Evolutionary conservation across 2,113 vertebrate genomes (phyloP).

Genomic region (Sphaerodactylus townsendi): DNA sequence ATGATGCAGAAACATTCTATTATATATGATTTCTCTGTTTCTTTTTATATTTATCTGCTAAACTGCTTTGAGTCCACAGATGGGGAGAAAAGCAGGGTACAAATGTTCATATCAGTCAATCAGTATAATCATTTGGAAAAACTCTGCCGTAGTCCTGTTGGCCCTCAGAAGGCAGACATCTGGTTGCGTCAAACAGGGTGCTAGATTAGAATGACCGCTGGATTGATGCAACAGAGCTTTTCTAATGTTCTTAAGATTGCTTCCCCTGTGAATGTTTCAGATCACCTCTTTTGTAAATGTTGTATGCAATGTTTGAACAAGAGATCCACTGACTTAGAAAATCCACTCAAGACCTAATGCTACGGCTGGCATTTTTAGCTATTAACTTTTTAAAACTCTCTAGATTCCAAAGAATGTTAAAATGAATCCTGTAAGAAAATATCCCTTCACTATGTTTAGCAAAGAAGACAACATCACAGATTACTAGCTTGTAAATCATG

Average conservation of each 20-base stretch:
- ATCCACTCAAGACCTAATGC: neutral
- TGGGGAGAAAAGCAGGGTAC: no score
- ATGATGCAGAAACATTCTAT: no score
- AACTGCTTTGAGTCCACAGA: no score
- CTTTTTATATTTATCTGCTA: no score
- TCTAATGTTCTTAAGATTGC: neutral
- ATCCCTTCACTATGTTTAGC: neutral
- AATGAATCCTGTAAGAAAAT: neutral
- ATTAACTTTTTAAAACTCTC: no score
- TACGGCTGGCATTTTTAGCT: neutral
- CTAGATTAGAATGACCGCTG: no score
- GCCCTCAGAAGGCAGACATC: neutral
- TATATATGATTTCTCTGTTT: no score
- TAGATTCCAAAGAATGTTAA: slow-evolving; percentile 4
- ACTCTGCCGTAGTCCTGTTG: neutral
- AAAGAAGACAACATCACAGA: neutral
- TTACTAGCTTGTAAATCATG: neutral
- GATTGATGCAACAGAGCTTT: no score
- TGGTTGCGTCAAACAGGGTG: no score
- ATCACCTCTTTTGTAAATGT: neutral
- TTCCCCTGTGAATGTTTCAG: no score
- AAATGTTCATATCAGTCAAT: no score
- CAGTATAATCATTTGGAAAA: neutral
- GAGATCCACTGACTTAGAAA: slow-evolving; percentile 1
- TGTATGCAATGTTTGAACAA: neutral